Evolutionary conservation across 2,113 vertebrate species (phyloP), one percentile per base, ranked within the genome.

Genomic region (Osmerus eperlanus): DNA sequence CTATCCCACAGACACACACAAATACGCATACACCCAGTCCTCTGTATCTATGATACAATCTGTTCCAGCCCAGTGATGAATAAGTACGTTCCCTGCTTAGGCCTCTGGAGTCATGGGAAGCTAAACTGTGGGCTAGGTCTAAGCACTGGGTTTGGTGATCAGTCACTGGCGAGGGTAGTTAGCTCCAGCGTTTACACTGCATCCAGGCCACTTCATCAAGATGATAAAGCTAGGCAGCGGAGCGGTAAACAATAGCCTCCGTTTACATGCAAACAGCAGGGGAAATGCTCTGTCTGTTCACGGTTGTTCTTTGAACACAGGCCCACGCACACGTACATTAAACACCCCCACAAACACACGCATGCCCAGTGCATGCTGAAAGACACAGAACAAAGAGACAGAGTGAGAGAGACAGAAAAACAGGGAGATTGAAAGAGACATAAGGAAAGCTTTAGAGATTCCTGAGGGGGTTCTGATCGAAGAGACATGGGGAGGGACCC

Each of bases 241-340:
- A 58, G 51, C 79, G 73, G 72, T 75, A 79, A 81, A 81, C 23
- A 29, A 74, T 75, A 65, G 65, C 76, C 76, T 76, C 77, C 71
- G 63, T 70, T 71, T 78, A 74, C 68, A 80, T 75, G 72, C 59
- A 73, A 68, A 76, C 67, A 70, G 59, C 61, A 36, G 52, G 68
- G 74, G 70, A 77, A 75, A 72, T 68, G 58, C 73, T 55, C 11
- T 19, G 28, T 16, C 55, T 60, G 21, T 70, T 80, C 70, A 66
- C 73, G 64, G 66, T 70, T 77, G 58, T 23, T 68, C 74, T 77
- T 65, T 9, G 32, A 68, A 66, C 64, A 65, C 64, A 47, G 3
- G 18, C 64, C 19, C 64, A 19, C 64, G 41, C 36, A 19, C 64
- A 66, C 64, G 19, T 23, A 66, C 64, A 19, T 36, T 36, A 47